phyloP scores from a whole-genome alignment of 2,113 vertebrate species.

The Chiloscyllium plagiosum region DNA sequence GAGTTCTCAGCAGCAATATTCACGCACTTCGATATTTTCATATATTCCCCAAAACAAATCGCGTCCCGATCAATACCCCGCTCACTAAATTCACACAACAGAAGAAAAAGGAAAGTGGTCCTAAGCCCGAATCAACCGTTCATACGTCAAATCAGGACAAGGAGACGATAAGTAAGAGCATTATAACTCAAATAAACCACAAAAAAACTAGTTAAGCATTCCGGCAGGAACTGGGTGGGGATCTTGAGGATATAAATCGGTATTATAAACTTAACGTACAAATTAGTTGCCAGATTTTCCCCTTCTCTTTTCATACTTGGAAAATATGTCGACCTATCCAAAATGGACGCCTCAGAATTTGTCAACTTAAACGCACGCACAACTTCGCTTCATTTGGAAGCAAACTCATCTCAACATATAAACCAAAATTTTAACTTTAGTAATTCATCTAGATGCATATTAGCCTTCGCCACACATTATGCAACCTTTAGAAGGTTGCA shows the following conservation, averaged over 20 bases:
- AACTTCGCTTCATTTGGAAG: slow-evolving; percentile 28
- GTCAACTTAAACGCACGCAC: slow-evolving; percentile 34
- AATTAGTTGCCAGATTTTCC: not conserved
- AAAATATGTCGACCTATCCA: slow-evolving; percentile 89
- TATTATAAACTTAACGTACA: not conserved
- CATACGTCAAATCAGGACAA: slow-evolving; percentile 67
- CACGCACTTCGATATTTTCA: not conserved
- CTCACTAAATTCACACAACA: not conserved
- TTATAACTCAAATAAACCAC: not conserved
- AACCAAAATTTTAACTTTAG: slow-evolving; percentile 12
- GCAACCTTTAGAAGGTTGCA: slow-evolving; percentile 5
- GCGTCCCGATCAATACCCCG: not conserved
- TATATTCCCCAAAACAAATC: not conserved
- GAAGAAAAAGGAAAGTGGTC: slow-evolving; percentile 60
- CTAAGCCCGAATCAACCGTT: slow-evolving; percentile 61
- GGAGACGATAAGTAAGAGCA: slow-evolving; percentile 42
- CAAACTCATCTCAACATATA: not conserved
- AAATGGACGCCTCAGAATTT: slow-evolving; percentile 79
- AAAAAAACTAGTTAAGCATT: slow-evolving; percentile 20
- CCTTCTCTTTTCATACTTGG: slow-evolving; percentile 59
- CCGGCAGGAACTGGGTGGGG: not conserved
- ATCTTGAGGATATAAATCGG: not conserved
- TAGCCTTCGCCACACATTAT: not conserved
- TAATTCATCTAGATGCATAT: not conserved
- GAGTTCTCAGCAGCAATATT: slow-evolving; percentile 8